Evolutionary conservation across 2,113 vertebrate genomes (phyloP), one percentile per base, ranked within the genome.

Genomic region (Labeo rohita): DNA sequence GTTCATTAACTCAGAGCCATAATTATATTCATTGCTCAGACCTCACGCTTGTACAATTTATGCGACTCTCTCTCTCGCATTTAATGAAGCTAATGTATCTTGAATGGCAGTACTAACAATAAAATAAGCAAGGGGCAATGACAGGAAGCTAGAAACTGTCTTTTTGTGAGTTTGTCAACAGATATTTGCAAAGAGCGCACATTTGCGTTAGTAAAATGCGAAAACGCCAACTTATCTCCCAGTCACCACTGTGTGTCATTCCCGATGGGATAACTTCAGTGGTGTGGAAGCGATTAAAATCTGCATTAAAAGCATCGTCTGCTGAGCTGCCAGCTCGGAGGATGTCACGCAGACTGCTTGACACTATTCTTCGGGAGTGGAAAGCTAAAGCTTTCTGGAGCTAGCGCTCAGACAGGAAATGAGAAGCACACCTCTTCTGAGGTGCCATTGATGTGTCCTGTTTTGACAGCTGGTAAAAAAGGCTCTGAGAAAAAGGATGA

Each of bases 1-100:
- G 87, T 85, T 90, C 83, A 90, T 90, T 90, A 80, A 79, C 85
- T 87, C 61, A 80, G 74, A 85, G 86, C 52, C 74, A 75, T 87
- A 88, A 87, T 90, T 85, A 83, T 34, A 45, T 83, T 88, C 85
- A 87, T 88, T 75, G 56, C 65, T 88, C 73, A 88, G 84, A 87
- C 56, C 66, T 80, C 84, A 84, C 52, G 63, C 56, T 65, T 78
- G 84, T 85, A 70, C 66, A 84, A 80, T 85, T 87, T 80, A 75
- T 83, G 74, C 45, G 61, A 73, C 65, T 87, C 80, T 79, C 80
- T 79, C 65, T 50, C 47, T 66, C 23, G 36, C 79, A 84, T 82
- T 86, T 84, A 90, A 87, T 87, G 47, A 85, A 74, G 76, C 47
- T 49, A 83, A 84, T 66, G 76, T 28, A 52, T 88, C 81, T 74